Evolutionary conservation across 2,797 vertebrate genomes (phyloP).

Genomic region (Myotis vivesi): DNA sequence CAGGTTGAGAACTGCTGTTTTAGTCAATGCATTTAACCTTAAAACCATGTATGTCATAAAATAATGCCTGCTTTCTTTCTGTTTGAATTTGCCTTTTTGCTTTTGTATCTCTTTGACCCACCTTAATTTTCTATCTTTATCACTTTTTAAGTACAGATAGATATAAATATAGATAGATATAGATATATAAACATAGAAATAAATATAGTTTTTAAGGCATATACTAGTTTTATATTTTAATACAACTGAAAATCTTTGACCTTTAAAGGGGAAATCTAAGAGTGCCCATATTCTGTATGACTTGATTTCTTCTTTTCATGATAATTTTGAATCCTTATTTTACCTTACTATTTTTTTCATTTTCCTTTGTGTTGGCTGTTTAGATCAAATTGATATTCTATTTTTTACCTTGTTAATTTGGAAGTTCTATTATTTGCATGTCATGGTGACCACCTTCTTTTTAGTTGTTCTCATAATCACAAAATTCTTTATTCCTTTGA

Average conservation of each 20-base stretch:
- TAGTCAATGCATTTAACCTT: constrained; percentile 9
- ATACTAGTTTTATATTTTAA: neutral
- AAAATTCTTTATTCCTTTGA: neutral
- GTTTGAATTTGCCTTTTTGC: neutral
- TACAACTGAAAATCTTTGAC: neutral
- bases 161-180: neutral
- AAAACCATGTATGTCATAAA: neutral
- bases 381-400: neutral
- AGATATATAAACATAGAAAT: neutral
- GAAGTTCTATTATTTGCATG: neutral
- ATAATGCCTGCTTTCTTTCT: neutral
- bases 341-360: neutral
- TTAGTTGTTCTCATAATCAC: neutral
- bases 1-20: neutral
- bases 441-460: neutral
- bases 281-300: neutral
- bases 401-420: neutral
- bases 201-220: neutral
- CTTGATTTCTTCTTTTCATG: neutral
- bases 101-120: neutral
- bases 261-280: neutral
- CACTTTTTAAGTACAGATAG: neutral
- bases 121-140: constrained; percentile 10
- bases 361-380: neutral
- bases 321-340: neutral